A percentile compares a stretch with the other conserved stretches of the same genome.
phyloP scores from a whole-genome alignment of 2,888 invertebrate species.

The Dascillus cervinus region DNA sequence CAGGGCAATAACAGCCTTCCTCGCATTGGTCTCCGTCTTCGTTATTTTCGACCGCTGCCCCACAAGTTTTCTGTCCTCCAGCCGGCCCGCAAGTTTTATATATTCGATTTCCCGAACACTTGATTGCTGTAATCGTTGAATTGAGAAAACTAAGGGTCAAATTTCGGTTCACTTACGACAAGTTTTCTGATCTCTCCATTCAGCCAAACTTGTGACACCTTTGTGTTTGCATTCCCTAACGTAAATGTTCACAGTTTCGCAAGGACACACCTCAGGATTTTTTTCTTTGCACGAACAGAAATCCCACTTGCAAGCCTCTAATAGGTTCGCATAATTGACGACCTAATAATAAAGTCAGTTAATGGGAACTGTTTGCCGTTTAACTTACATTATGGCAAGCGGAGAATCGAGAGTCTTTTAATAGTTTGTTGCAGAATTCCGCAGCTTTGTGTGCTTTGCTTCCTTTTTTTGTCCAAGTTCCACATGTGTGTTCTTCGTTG shows the following conservation, averaged over 20 bases:
- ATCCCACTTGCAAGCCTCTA: slow-evolving; percentile 72
- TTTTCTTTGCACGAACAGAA: slow-evolving; percentile 56
- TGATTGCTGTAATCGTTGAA: slow-evolving; percentile 68
- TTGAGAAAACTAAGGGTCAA: background rate
- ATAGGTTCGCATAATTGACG: slow-evolving; percentile 44
- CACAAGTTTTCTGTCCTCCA: slow-evolving; percentile 63
- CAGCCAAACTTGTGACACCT: slow-evolving; percentile 53
- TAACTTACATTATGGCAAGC: slow-evolving; percentile 51
- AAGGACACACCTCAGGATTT: slow-evolving; percentile 61
- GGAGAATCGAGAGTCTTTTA: slow-evolving; percentile 57
- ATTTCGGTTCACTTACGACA: slow-evolving; percentile 65
- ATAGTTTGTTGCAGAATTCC: slow-evolving; percentile 54
- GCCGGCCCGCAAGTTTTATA: slow-evolving; percentile 72
- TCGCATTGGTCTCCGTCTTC: slow-evolving; percentile 50
- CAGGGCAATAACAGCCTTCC: slow-evolving; percentile 86
- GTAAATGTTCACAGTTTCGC: slow-evolving; percentile 67
- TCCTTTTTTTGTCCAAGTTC: slow-evolving; percentile 25
- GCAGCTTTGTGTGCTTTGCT: slow-evolving; percentile 43
- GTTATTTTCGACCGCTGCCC: slow-evolving; percentile 41
- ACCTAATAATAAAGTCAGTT: slow-evolving; percentile 6
- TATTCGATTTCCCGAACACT: slow-evolving; percentile 65
- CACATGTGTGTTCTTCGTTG: slow-evolving; percentile 46
- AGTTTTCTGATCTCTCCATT: slow-evolving; percentile 71
- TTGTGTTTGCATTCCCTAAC: slow-evolving; percentile 67
- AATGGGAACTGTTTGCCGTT: background rate